phyloP scores from a whole-genome alignment of 2,113 vertebrate genomes.

The Mus musculus region GRCm39 chr12:15799501-15800000 shows the following conservation, averaged over 20 bases:
- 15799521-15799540: not conserved
- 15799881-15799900: conserved; percentile 1
- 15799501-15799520: not conserved
- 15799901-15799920: conserved; percentile 75
- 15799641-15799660: not conserved
- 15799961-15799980: conserved; percentile 49
- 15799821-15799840: not conserved
- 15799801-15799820: not conserved
- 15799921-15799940: conserved; percentile 59
- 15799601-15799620: not conserved
- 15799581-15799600: not conserved
- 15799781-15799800: fast-evolving
- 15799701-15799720: not conserved
- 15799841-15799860: not conserved
- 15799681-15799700: not conserved
- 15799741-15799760: not conserved
- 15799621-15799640: not conserved
- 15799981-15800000: conserved; percentile 32
- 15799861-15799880: not conserved
- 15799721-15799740: conserved; percentile 9
- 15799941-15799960: conserved; percentile 58
- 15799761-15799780: not conserved
- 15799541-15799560: not conserved
- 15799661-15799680: not conserved
- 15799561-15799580: not conserved